Conservation (phyloP, 2,888 invertebrate genomes). For the Crossocerus cetratus region DNA sequence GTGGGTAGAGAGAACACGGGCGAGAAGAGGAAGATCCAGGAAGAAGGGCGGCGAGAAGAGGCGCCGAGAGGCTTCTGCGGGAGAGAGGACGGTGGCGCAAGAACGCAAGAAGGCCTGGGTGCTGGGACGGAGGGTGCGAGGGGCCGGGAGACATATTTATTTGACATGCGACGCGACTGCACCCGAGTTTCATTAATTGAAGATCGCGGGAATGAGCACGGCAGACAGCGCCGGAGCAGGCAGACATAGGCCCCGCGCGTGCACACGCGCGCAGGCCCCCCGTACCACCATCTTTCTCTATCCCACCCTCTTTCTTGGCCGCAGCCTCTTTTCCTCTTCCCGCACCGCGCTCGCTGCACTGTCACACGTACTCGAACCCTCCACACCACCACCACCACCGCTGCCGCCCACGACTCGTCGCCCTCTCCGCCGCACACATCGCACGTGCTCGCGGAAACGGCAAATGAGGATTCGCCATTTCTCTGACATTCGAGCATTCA, state of each 20-base stretch:
- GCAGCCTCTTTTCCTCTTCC: slow-evolving; percentile 52
- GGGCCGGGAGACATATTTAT: slow-evolving; percentile 76
- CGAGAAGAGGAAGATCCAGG: slow-evolving; percentile 56
- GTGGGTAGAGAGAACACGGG: slow-evolving; percentile 46
- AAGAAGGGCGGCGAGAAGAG: slow-evolving; percentile 60
- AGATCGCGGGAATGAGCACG: slow-evolving; percentile 76
- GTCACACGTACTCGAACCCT: slow-evolving; percentile 2
- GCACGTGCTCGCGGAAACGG: slow-evolving; percentile 67
- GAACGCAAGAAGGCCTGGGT: slow-evolving; percentile 16
- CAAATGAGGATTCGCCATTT: slow-evolving; percentile 75
- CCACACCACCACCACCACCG: slow-evolving; percentile 43
- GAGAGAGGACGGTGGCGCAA: slow-evolving; percentile 24
- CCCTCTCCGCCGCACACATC: slow-evolving; percentile 37
- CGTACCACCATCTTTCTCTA: slow-evolving; percentile 23
- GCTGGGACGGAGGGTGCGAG: slow-evolving; percentile 45
- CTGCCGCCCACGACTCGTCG: slow-evolving; percentile 38
- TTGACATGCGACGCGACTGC: slow-evolving; percentile 77
- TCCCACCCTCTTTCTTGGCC: slow-evolving; percentile 38
- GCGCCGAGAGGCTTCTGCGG: slow-evolving; percentile 45
- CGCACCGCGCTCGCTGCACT: slow-evolving; percentile 20
- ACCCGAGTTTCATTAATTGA: slow-evolving; percentile 78
- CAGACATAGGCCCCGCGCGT: slow-evolving; percentile 63
- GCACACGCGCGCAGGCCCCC: slow-evolving; percentile 48
- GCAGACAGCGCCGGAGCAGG: slow-evolving; percentile 71
- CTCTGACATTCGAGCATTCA: slow-evolving; percentile 75